Evolutionary conservation across 2,888 invertebrate species (phyloP).

Genomic region (Peribatodes rhomboidaria): DNA sequence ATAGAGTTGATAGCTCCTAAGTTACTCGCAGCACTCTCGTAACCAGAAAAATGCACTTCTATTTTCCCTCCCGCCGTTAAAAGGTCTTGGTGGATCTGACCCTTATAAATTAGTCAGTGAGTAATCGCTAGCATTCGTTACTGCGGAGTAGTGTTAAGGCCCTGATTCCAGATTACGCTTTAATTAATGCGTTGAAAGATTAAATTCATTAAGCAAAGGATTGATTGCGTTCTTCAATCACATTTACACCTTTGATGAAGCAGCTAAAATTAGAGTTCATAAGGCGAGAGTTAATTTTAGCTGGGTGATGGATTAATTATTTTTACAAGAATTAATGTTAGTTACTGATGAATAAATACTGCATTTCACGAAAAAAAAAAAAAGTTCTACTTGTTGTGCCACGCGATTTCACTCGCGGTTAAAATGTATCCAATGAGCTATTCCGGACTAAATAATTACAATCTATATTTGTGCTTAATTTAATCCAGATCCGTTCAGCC

Average conservation of each 20-base stretch:
- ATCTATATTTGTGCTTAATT: no score
- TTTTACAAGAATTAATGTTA: no score
- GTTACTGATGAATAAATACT: no score
- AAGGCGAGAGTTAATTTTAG: not conserved
- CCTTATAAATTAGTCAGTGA: constrained; percentile 30
- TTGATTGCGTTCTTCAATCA: constrained; percentile 17
- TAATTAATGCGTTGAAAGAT: constrained; percentile 32
- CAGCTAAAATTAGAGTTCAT: not conserved
- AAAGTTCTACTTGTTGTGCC: no score
- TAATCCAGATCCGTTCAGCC: no score
- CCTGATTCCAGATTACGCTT: constrained; percentile 31
- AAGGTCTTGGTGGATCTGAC: constrained; percentile 10
- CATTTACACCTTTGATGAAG: constrained; percentile 8
- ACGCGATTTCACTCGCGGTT: no score
- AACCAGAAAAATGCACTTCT: not conserved
- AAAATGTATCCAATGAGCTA: no score
- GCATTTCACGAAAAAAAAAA: no score
- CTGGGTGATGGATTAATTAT: not conserved
- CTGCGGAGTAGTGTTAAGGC: constrained; percentile 34
- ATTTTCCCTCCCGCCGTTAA: not conserved
- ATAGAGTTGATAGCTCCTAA: no score
- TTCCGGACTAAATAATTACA: no score
- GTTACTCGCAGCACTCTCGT: no score
- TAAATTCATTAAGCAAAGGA: constrained; percentile 20
- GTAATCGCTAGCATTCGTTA: constrained; percentile 39